Conservation (phyloP, 1,140 invertebrate species). For the Nephila pilipes region DNA sequence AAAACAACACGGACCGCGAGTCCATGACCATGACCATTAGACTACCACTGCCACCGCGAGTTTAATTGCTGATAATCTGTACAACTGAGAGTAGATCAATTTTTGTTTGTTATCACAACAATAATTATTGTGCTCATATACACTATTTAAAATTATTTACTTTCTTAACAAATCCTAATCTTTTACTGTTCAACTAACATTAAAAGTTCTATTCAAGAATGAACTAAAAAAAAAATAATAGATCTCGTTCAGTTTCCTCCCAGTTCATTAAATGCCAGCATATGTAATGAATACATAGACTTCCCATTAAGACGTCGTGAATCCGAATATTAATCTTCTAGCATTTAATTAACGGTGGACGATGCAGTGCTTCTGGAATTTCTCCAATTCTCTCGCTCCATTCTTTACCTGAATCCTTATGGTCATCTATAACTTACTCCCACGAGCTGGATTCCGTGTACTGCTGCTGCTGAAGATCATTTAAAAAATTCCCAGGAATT, state of each 20-base stretch:
- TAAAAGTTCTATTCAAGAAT: background rate
- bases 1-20: too few species aligned
- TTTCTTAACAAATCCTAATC: background rate
- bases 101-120: too few species aligned
- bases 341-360: slow-evolving; percentile 28
- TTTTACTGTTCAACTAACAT: background rate
- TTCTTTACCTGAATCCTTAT: background rate
- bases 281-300: background rate
- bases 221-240: background rate
- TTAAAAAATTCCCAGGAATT: background rate
- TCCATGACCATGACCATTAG: too few species aligned
- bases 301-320: background rate
- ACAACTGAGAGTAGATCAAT: too few species aligned
- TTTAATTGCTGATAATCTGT: too few species aligned
- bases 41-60: too few species aligned
- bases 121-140: too few species aligned
- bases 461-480: background rate
- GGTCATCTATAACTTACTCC: background rate
- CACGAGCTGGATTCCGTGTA: background rate
- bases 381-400: background rate
- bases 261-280: background rate
- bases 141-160: too few species aligned
- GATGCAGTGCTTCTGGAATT: background rate
- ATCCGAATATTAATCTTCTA: background rate
- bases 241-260: background rate